These are phyloP conservation scores for Notolabrus celidotus DNA, from an alignment of 2,797 vertebrate genomes.

Conservation along the genomic window DNA sequence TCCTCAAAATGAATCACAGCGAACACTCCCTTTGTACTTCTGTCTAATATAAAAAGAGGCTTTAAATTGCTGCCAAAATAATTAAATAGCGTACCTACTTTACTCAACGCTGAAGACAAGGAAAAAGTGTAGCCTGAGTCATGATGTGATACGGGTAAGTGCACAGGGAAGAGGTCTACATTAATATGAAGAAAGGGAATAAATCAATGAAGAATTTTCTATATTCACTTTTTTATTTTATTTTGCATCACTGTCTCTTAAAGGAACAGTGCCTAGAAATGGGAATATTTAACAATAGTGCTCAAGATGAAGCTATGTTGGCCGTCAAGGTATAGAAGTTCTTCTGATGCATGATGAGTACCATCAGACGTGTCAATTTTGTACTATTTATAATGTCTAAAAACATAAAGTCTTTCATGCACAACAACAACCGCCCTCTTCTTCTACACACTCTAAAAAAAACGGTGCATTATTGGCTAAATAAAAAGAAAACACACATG, in stretches of 20 bases:
- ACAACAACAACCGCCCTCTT: too few species aligned
- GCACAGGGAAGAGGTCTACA: background rate
- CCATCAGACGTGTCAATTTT: too few species aligned
- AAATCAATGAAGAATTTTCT: constrained; percentile 7
- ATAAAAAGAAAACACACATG: too few species aligned
- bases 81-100: background rate
- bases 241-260: background rate
- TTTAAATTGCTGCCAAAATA: background rate
- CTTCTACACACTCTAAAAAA: too few species aligned
- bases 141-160: constrained; percentile 5
- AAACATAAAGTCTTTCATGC: too few species aligned
- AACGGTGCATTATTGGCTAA: too few species aligned
- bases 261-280: too few species aligned
- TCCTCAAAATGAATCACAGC: background rate
- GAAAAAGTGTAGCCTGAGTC: background rate
- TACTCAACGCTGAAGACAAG: background rate
- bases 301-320: too few species aligned
- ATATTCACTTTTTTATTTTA: background rate
- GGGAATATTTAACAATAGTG: too few species aligned
- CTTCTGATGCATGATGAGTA: too few species aligned
- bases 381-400: too few species aligned
- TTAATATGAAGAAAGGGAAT: background rate
- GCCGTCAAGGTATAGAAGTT: too few species aligned
- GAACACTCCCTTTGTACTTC: background rate
- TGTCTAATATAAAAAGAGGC: background rate